These are phyloP conservation scores for Hemiscyllium ocellatum DNA, from an alignment of 2,113 vertebrate species.

Conservation along the genomic window DNA sequence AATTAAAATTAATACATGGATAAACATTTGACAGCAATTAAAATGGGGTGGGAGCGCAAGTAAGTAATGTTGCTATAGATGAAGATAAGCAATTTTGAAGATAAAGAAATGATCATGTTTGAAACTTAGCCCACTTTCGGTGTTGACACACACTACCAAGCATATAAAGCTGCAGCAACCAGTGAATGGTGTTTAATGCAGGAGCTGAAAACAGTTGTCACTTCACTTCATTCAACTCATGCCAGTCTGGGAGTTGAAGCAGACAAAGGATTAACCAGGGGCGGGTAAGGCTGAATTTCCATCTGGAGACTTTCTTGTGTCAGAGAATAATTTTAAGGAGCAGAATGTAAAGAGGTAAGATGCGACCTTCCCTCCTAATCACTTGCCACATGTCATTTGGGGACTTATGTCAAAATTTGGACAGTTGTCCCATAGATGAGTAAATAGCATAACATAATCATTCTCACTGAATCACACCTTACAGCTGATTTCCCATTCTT, in stretches of 20 bases:
- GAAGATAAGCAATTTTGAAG: background rate
- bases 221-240: background rate
- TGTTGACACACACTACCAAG: background rate
- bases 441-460: no score
- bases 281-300: background rate
- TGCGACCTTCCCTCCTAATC: background rate
- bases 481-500: no score
- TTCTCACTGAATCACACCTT: no score
- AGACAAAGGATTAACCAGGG: background rate
- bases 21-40: background rate
- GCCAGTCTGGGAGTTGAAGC: background rate
- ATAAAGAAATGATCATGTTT: background rate
- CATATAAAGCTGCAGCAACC: background rate
- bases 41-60: background rate
- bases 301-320: background rate
- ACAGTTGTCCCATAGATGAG: no score
- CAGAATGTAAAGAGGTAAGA: background rate
- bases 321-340: background rate
- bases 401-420: no score
- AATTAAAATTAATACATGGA: background rate
- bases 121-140: background rate
- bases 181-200: background rate
- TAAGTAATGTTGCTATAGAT: background rate
- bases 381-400: no score
- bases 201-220: background rate